Evolutionary conservation across 2,797 vertebrate genomes (phyloP), one percentile per base, ranked within the genome.

Genomic region (Bradypus variegatus): DNA sequence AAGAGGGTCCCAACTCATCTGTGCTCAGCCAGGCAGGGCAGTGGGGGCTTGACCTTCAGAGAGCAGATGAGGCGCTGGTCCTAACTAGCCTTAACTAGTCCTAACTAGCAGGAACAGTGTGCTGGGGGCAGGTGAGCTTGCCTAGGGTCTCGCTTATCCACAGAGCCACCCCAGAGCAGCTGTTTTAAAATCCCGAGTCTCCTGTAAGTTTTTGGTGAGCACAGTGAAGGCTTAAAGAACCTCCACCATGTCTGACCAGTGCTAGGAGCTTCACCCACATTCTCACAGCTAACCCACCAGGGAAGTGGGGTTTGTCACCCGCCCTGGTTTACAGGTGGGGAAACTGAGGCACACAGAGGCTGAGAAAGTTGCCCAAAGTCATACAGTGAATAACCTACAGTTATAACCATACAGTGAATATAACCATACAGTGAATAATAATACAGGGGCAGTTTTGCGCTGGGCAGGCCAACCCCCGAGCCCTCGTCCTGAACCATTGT

Each of bases 381-480:
- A 5, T 13, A 10, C 27, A 7, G 16, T 3, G 2, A 60, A 70
- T n/a, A 45, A 45, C 38, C 38, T 12, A 7, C 29, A n/a, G n/a
- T n/a, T n/a, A n/a, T n/a, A n/a, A n/a, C n/a, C n/a, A n/a, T n/a
- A n/a, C n/a, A n/a, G n/a, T n/a, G n/a, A n/a, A n/a, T n/a, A n/a
- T n/a, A n/a, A n/a, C n/a, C 31, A 5, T 13, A 10, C 27, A 7
- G 16, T 3, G 2, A 60, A 70, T n/a, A 45, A 45, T n/a, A n/a
- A n/a, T 12, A 7, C 29, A 4, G 25, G 77, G 31, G 36, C 23
- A 36, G 77, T 45, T 64, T 21, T 31, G 55, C 58, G 65, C 62
- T 13, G 9, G 65, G 27, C n/a, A 1, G 55, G 38, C 29, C 1
- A 48, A 6, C 0, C 8, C 38, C 38, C 2, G 36, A 29, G n/a